Evolutionary conservation across 2,888 invertebrate genomes (phyloP).

Genomic region (Hypomecis atomaria): DNA sequence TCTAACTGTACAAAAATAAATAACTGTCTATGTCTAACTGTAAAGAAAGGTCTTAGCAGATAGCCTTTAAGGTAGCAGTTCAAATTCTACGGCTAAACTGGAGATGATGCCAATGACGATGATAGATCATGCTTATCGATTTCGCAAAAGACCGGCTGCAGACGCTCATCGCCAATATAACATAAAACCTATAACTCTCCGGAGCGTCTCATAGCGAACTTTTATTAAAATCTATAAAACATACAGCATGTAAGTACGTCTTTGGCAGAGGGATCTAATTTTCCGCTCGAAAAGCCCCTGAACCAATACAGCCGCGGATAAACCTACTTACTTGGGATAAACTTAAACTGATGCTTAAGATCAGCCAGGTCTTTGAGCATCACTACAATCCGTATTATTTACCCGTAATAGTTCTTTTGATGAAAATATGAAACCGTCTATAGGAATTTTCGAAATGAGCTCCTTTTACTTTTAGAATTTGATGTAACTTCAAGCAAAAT

Average conservation of each 20-base stretch:
- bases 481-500: no score
- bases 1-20: no score
- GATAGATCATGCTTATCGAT: no score
- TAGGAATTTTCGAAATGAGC: neutral
- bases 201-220: slow-evolving; percentile 37
- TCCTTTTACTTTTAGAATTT: no score
- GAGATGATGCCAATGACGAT: no score
- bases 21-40: no score
- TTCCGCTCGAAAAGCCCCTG: slow-evolving; percentile 61
- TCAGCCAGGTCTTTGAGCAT: slow-evolving; percentile 52
- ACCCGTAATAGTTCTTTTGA: slow-evolving; percentile 23
- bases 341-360: slow-evolving; percentile 60
- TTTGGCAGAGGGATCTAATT: slow-evolving; percentile 59
- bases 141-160: no score
- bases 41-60: no score
- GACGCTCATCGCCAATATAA: neutral
- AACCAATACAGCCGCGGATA: slow-evolving; percentile 65
- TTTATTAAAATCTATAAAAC: slow-evolving; percentile 48
- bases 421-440: neutral
- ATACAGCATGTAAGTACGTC: slow-evolving; percentile 41
- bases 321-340: slow-evolving; percentile 63
- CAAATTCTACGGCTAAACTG: no score
- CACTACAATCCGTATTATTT: slow-evolving; percentile 47
- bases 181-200: slow-evolving; percentile 29
- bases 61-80: no score